Conservation (phyloP, 2,113 vertebrate species). For the Probosciger aterrimus region DNA sequence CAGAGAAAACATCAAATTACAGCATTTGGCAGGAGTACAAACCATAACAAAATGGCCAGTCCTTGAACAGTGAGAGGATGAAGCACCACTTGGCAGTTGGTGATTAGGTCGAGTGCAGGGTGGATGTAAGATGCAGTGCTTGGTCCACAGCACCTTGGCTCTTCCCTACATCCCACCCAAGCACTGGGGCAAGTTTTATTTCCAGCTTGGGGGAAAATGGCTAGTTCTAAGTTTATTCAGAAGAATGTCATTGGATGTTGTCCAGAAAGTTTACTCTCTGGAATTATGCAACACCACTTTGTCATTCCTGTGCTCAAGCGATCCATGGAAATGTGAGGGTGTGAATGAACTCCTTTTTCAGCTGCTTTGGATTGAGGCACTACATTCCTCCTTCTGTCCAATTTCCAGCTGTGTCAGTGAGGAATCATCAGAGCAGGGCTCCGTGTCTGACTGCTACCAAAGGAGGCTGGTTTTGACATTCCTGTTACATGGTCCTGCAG, state of each 20-base stretch:
- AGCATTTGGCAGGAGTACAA: neutral
- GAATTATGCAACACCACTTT: neutral
- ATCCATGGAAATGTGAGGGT: constrained; percentile 6
- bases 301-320: neutral
- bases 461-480: neutral
- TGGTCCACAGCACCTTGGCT: neutral
- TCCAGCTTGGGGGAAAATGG: neutral
- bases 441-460: neutral
- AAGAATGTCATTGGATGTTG: neutral
- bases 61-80: neutral
- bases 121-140: neutral
- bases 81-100: fast-evolving
- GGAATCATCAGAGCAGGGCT: neutral
- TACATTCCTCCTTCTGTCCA: neutral
- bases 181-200: neutral
- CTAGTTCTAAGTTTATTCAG: neutral
- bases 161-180: neutral
- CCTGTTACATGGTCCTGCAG: neutral
- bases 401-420: neutral
- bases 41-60: neutral
- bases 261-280: neutral
- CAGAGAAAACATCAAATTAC: neutral
- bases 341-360: constrained; percentile 36
- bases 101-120: neutral
- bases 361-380: neutral